Evolutionary conservation across 2,888 invertebrate genomes (phyloP).

Genomic region (Osmoderma eremita): DNA sequence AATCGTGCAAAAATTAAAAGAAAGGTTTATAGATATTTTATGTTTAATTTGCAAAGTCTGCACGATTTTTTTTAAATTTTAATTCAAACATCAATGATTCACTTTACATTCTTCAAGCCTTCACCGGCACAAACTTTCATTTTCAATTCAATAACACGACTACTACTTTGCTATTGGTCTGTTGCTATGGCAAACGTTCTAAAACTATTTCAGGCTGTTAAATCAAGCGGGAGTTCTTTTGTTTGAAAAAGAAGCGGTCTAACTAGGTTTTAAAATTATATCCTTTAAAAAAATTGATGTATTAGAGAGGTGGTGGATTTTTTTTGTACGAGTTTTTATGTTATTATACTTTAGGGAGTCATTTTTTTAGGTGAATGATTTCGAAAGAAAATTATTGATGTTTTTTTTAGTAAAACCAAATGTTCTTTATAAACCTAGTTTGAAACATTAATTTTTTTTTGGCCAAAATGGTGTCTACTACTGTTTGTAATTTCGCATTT

Average conservation of each 20-base stretch:
- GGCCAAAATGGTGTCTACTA: conserved; percentile 6
- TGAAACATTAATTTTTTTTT: too few species aligned
- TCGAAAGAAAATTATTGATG: conserved; percentile 9
- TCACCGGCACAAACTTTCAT: too few species aligned
- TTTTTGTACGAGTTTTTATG: conserved; percentile 23
- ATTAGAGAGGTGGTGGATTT: conserved; percentile 34
- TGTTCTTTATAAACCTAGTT: too few species aligned
- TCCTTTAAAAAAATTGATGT: conserved; percentile 31
- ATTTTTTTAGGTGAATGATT: background rate
- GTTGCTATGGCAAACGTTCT: conserved; percentile 32
- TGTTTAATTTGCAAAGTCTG: background rate
- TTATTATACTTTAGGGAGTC: conserved; percentile 21
- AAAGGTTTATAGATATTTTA: too few species aligned
- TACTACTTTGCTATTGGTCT: conserved; percentile 14
- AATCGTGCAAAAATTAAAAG: too few species aligned
- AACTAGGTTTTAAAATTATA: conserved; percentile 19
- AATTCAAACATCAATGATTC: background rate
- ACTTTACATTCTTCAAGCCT: background rate
- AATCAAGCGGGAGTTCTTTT: conserved; percentile 34
- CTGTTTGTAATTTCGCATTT: conserved; percentile 23
- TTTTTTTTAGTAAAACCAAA: conserved; percentile 20
- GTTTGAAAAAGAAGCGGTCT: conserved; percentile 6
- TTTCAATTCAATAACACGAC: background rate
- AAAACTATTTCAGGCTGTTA: conserved; percentile 52
- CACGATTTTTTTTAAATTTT: conserved; percentile 14